Evolutionary conservation across 1,140 invertebrate species (phyloP), one percentile per base, ranked within the genome.

Genomic region (Caenorhabditis remanei): DNA sequence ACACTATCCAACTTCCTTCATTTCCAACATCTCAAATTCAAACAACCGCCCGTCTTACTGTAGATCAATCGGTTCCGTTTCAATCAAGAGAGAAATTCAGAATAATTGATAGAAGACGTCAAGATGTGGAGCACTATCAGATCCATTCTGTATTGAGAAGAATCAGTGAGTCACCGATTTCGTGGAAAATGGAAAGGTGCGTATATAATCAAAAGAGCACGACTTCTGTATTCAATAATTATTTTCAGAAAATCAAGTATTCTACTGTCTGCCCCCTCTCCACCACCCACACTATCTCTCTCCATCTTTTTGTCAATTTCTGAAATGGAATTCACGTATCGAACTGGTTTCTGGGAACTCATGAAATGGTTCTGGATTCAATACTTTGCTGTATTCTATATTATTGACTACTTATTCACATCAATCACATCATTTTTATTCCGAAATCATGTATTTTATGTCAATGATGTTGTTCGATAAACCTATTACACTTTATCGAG

Each of bases 331-430:
- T 85, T 88, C 50, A 58, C 21, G 7, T 88, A 88, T 48, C 79
- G 58, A 79, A 88, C 87, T 21, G 87, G 83, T 0, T 53, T 85
- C 32, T 85, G 84, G 65, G 83, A 88, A 40, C 32, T 88, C 63
- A 19, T 88, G 14, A 88, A 88, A 55, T 85, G 87, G 67, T 84
- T 83, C 32, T 88, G 87, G 87, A 85, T 88, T 40, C 87, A 88
- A 48, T 88, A 88, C 32, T 46, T 88, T n/a, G 85, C 83, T 43
- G 24, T 67, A 11, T 85, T 67, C 19, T 32, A 61, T 46, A 67
- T 88, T 19, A 40, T 88, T 6, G 40, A 83, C 19, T 61, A 82
- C 40, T 8, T 85, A 48, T 79, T 67, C 55, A 63, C 13, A 16
- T 53, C 46, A 21, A 32, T 56, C 6, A 48, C 46, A 19, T 71